Evolutionary conservation across 2,113 vertebrate species (phyloP), one percentile per base, ranked within the genome.

Genomic region (Paramisgurnus dabryanus): DNA sequence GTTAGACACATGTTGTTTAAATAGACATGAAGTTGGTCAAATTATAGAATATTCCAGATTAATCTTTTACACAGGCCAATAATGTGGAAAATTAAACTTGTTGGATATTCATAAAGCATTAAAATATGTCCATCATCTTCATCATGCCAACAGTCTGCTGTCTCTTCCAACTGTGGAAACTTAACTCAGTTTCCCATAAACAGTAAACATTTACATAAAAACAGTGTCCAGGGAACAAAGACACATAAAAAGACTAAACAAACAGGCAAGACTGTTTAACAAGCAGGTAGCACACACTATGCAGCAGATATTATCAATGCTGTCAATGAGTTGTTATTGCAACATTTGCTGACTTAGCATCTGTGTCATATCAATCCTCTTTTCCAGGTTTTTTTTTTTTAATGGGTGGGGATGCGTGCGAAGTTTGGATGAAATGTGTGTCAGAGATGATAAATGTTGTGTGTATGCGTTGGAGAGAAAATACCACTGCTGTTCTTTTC

Each of bases 41-140:
- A 80, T 67, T 77, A 72, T 77, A 84, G 67, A 80, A 67, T 64
- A 61, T 77, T 27, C 49, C 3, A 3, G 15, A 34, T 66, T 79
- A 60, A 72, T 55, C 55, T 43, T 72, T 43, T n/a, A 43, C 11
- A 49, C n/a, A 7, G 13, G 12, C 40, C 67, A 77, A 34, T 72
- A 43, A 80, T 55, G 18, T 61, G 61, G 66, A 83, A 66, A 65
- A 57, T 34, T 39, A 5, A n/a, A 17, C 17, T 47, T 58, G 45
- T 7, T 10, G 10, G 53, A 15, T 11, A 63, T 6, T 34, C 65
- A 74, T 17, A 45, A 40, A 75, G n/a, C 40, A 18, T 71, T 5
- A 17, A 34, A 34, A 34, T 34, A 34, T 61, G 4, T 43, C 58
- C 2, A 57, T 18, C 53, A 13, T 40, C 2, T 71, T 7, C 22